phyloP scores from a whole-genome alignment of 2,797 vertebrate genomes.

The Micrastur ruficollis region DNA sequence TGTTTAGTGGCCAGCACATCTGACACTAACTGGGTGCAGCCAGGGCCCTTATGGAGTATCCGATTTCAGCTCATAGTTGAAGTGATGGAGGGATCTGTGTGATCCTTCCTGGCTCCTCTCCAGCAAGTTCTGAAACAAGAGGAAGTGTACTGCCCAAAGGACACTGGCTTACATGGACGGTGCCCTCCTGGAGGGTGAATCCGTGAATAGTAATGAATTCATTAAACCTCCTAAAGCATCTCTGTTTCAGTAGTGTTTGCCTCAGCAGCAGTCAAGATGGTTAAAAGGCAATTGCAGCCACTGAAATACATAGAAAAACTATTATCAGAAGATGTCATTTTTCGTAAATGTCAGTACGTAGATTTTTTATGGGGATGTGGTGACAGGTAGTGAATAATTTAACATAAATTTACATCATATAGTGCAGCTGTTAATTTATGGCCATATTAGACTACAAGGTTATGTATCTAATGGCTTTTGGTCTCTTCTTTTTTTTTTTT shows the following conservation, averaged over 20 bases:
- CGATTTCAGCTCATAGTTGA: neutral
- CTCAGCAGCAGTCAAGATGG: constrained; percentile 43
- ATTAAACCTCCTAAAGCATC: constrained; percentile 11
- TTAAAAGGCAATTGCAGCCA: constrained; percentile 52
- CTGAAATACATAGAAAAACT: constrained; percentile 57
- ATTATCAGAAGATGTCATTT: constrained; percentile 75
- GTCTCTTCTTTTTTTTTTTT: constrained; percentile 29
- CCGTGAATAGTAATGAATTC: constrained; percentile 39
- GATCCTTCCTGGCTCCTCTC: neutral
- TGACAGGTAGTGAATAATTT: constrained; percentile 78
- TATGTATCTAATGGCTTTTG: constrained; percentile 73
- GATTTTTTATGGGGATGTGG: constrained; percentile 73
- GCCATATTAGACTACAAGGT: constrained; percentile 71
- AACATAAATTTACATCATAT: constrained; percentile 81
- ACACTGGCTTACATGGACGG: neutral
- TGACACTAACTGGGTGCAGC: accelerated
- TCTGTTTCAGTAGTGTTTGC: constrained; percentile 13
- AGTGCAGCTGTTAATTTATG: constrained; percentile 78
- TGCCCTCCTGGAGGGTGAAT: constrained; percentile 31
- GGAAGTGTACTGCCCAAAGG: neutral
- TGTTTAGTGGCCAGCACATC: neutral
- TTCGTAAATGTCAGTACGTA: constrained; percentile 72
- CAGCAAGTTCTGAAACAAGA: neutral
- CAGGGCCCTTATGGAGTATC: neutral
- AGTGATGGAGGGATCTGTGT: neutral